phyloP scores from a whole-genome alignment of 2,888 invertebrate genomes.

The Cheilosia grossa region DNA sequence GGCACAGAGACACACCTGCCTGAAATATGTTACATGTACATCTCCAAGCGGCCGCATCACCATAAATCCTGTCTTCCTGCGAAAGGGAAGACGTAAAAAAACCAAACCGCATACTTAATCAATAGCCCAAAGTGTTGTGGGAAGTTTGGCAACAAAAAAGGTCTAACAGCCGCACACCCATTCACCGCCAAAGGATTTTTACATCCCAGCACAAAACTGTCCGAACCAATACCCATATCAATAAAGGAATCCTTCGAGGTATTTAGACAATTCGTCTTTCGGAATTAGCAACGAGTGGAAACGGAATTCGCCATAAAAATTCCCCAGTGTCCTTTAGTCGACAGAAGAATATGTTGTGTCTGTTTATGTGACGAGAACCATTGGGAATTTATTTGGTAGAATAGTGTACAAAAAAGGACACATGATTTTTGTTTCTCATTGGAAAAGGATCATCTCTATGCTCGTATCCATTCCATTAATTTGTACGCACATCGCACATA shows the following conservation, averaged over 20 bases:
- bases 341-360: neutral
- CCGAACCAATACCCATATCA: constrained; percentile 23
- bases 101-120: constrained; percentile 40
- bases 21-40: constrained; percentile 18
- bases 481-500: constrained; percentile 23
- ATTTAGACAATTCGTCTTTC: constrained; percentile 53
- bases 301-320: constrained; percentile 20
- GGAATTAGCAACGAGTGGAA: constrained; percentile 41
- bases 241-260: constrained; percentile 37
- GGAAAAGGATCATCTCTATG: neutral
- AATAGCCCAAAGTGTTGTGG: constrained; percentile 26
- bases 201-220: neutral
- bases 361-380: constrained; percentile 15
- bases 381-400: neutral
- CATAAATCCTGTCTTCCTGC: constrained; percentile 21
- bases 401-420: constrained; percentile 2
- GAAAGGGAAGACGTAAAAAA: constrained; percentile 9
- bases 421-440: constrained; percentile 7
- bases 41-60: constrained; percentile 5
- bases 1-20: constrained; percentile 48
- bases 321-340: neutral
- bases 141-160: constrained; percentile 37
- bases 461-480: constrained; percentile 19
- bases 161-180: neutral
- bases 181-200: neutral